Conservation (phyloP, 2,888 invertebrate species). For the Octodonta nipae region DNA sequence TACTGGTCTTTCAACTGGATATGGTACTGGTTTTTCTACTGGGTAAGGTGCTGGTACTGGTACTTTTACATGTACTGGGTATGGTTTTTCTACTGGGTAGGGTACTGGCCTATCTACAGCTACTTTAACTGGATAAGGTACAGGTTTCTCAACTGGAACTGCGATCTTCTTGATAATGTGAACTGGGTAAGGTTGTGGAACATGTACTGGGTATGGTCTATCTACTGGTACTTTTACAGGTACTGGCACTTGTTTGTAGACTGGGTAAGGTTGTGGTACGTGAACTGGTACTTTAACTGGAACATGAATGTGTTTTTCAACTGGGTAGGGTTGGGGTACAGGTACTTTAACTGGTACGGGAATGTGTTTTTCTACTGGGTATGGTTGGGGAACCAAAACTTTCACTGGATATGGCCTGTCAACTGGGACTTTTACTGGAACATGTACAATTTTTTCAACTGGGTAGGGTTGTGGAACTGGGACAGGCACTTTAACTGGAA, state of each 20-base stretch:
- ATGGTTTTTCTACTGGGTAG: slow-evolving; percentile 50
- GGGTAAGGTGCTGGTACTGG: slow-evolving; percentile 57
- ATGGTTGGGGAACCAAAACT: slow-evolving; percentile 64
- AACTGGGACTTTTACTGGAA: slow-evolving; percentile 54
- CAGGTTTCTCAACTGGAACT: slow-evolving; percentile 55
- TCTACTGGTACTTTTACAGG: slow-evolving; percentile 59
- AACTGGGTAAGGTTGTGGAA: slow-evolving; percentile 52
- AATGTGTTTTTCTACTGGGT: slow-evolving; percentile 64
- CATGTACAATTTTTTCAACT: slow-evolving; percentile 63
- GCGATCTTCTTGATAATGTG: slow-evolving; percentile 55
- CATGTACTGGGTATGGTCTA: slow-evolving; percentile 57
- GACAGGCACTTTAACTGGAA: slow-evolving; percentile 66
- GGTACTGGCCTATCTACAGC: slow-evolving; percentile 41
- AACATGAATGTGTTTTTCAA: slow-evolving; percentile 59
- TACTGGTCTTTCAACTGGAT: slow-evolving; percentile 48
- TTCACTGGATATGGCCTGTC: slow-evolving; percentile 69
- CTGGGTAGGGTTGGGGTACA: slow-evolving; percentile 65
- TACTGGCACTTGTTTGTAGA: slow-evolving; percentile 51
- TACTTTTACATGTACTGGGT: slow-evolving; percentile 50
- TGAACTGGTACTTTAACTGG: slow-evolving; percentile 65
- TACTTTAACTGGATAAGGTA: slow-evolving; percentile 53
- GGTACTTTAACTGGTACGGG: slow-evolving; percentile 63
- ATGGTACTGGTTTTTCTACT: slow-evolving; percentile 48
- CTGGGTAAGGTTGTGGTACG: slow-evolving; percentile 62
- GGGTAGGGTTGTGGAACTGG: slow-evolving; percentile 66